A percentile compares a stretch with the other conserved stretches of the same genome.
phyloP scores from a whole-genome alignment of 2,113 vertebrate species.

The Neolamprologus sp. region DNA sequence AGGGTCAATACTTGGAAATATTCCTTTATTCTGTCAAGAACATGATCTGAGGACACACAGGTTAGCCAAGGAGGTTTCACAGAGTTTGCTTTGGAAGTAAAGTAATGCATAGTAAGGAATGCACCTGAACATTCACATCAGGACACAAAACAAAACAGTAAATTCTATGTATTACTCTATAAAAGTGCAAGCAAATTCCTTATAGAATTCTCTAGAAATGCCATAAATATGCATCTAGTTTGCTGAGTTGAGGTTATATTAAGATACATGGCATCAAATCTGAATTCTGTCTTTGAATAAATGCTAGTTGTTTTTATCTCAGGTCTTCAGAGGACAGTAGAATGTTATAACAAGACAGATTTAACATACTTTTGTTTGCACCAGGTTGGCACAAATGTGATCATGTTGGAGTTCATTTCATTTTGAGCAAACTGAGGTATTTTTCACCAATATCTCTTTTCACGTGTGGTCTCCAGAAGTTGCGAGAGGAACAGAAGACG shows the following conservation, averaged over 20 bases:
- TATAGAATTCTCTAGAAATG: not conserved
- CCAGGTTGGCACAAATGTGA: not conserved
- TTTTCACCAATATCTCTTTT: not conserved
- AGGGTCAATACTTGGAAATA: slow-evolving; percentile 39
- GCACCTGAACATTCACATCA: accelerated
- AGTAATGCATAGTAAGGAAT: not conserved
- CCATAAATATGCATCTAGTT: not conserved
- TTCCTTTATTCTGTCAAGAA: slow-evolving; percentile 11
- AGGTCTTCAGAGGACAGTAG: not conserved
- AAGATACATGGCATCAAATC: not conserved
- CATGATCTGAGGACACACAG: not conserved
- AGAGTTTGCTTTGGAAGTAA: not conserved
- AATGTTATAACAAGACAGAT: not conserved
- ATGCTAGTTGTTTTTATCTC: not conserved
- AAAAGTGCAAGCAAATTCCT: not conserved
- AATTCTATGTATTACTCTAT: not conserved
- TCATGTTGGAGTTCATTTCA: not conserved
- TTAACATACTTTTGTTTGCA: not conserved
- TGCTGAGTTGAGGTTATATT: accelerated
- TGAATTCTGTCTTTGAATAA: not conserved
- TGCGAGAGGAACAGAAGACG: slow-evolving; percentile 88
- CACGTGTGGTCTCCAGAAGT: slow-evolving; percentile 72
- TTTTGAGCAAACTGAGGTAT: not conserved
- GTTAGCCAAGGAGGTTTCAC: not conserved
- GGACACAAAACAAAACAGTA: not conserved